Base-by-base conservation (phyloP, 2,113 vertebrate genomes). In the Amblyopsis rosae region DNA sequence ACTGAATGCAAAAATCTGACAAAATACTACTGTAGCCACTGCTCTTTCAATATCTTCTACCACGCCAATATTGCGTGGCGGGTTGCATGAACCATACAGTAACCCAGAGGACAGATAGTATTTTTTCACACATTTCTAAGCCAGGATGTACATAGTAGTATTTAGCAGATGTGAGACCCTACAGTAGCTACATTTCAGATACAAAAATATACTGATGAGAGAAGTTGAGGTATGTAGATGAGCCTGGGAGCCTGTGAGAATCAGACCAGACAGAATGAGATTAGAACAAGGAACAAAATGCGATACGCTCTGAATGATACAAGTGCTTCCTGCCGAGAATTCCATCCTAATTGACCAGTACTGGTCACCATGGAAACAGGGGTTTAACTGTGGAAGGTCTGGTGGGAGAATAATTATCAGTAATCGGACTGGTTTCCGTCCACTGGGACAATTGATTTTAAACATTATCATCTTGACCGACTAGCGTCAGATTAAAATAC, bases 341-440 rank as follows among this genome's bases (percentile, higher is more conserved):
- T 88, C 85, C 86, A 82, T 79, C 78, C 59, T 76, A 85, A 81
- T 63, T 87, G 85, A 86, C 87, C 84, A 68, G 82, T 86, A 48
- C 69, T 69, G 75, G 89, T 87, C 82, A 69, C 84, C 74, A 19
- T 79, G 84, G 86, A 51, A 87, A 88, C 86, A 55, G 70, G 72
- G 35, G 60, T 74, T 73, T 19, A 9, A 62, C 63, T 59, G 59
- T 9, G 4, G 4, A 41, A 41, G 35, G 35, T 5, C 35, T 41
- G 35, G 41, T 9, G 51, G 54, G 58, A 70, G 78, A 68, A 69
- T 55, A 83, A 86, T 84, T 73, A 62, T 74, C 79, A 76, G 70
- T 81, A 73, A 82, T 86, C 75, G 61, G 26, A 75, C 69, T 12
- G 13, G 63, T 71, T 76, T 73, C 75, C 80, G 54, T 79, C 80